A percentile compares a stretch with the other conserved stretches of the same genome.
Evolutionary conservation across 2,888 invertebrate species (phyloP).

Genomic region (Parnassius apollo): DNA sequence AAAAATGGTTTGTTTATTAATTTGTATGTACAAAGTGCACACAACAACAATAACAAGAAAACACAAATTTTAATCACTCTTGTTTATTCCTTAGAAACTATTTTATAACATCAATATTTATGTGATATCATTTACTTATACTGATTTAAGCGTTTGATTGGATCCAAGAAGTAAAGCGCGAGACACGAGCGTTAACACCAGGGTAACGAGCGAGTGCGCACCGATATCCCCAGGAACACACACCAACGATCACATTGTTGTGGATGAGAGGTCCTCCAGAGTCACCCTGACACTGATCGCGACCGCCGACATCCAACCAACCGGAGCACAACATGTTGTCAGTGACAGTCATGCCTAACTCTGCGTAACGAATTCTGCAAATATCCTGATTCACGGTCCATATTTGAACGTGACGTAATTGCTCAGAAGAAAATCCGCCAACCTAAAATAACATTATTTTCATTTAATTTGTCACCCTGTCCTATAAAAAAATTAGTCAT

Average conservation of each 20-base stretch:
- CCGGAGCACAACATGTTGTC: constrained; percentile 30
- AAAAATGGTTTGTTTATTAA: too few species aligned
- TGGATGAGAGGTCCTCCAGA: constrained; percentile 54
- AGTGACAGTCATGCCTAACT: background rate
- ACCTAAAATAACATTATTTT: too few species aligned
- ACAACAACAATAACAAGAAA: too few species aligned
- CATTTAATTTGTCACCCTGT: too few species aligned
- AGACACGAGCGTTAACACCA: constrained; percentile 50
- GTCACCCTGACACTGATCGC: constrained; percentile 32
- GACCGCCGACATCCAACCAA: constrained; percentile 6
- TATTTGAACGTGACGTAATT: constrained; percentile 3
- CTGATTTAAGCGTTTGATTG: constrained; percentile 39
- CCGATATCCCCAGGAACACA: constrained; percentile 46
- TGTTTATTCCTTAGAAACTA: too few species aligned
- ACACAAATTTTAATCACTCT: too few species aligned
- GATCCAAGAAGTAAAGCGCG: constrained; percentile 46
- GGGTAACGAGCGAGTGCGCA: constrained; percentile 46
- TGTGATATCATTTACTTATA: too few species aligned
- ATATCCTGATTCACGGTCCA: constrained; percentile 1
- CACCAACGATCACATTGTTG: constrained; percentile 44
- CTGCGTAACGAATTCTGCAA: constrained; percentile 6
- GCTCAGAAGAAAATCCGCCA: too few species aligned
- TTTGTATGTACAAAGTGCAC: too few species aligned
- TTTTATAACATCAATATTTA: too few species aligned
- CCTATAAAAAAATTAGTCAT: too few species aligned